Evolutionary conservation across 2,888 invertebrate genomes (phyloP).

Genomic region (Glyphotaelius pellucidus): DNA sequence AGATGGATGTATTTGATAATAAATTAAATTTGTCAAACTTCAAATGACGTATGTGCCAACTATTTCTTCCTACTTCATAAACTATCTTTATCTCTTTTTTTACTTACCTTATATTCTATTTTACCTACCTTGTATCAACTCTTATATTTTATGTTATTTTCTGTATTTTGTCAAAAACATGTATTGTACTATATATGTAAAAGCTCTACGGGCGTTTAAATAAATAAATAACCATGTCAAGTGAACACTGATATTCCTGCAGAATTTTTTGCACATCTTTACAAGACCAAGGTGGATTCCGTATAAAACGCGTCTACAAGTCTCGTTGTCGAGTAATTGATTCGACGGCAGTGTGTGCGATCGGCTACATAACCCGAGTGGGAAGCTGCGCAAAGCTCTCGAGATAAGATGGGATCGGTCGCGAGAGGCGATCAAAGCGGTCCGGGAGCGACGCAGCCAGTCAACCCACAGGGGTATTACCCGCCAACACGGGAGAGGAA

Average conservation of each 20-base stretch:
- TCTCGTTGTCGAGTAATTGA: conserved; percentile 45
- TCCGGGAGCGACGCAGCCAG: conserved; percentile 11
- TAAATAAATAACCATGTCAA: no score
- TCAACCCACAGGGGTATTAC: conserved; percentile 2
- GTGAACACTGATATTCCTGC: neutral
- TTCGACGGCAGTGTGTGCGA: conserved; percentile 23
- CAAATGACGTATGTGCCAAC: no score
- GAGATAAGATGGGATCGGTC: conserved; percentile 45
- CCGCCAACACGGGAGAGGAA: conserved; percentile 19
- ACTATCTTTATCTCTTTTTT: no score
- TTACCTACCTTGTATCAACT: no score
- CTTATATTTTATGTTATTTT: no score
- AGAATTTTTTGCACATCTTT: neutral
- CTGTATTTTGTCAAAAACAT: no score
- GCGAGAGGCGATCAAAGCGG: conserved; percentile 27
- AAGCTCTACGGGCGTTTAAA: no score
- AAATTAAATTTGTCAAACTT: no score
- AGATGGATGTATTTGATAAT: no score
- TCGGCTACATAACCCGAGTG: conserved; percentile 1
- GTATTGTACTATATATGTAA: no score
- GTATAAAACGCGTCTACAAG: neutral
- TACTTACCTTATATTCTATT: no score
- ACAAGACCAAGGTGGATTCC: neutral
- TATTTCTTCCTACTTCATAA: no score
- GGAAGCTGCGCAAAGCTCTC: conserved; percentile 33